Conservation (phyloP, 1,140 invertebrate species). For the Thaumatotibia leucotreta region DNA sequence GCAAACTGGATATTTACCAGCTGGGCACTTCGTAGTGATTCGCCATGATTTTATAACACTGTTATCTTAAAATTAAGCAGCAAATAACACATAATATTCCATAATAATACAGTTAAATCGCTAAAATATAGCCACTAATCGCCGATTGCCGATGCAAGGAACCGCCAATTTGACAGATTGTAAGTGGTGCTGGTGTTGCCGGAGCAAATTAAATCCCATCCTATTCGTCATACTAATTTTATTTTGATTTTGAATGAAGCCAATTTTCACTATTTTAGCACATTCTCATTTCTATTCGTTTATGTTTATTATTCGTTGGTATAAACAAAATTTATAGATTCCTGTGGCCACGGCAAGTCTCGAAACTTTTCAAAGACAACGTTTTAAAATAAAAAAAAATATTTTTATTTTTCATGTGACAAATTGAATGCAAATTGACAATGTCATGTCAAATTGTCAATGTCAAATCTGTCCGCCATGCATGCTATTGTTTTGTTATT, state of each 20-base stretch:
- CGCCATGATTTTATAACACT: conserved; percentile 78
- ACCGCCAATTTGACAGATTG: conserved; percentile 1
- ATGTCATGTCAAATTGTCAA: not conserved
- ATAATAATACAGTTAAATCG: conserved; percentile 4
- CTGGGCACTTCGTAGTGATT: conserved; percentile 92
- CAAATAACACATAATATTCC: not conserved
- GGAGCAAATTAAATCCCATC: no score
- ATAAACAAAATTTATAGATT: no score
- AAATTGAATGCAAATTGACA: no score
- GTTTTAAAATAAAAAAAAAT: no score
- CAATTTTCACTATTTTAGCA: no score
- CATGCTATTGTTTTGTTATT: not conserved
- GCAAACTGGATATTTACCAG: conserved; percentile 79
- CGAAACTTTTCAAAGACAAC: no score
- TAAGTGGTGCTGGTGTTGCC: not conserved
- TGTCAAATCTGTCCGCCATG: not conserved
- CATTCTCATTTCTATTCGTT: no score
- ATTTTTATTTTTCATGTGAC: no score
- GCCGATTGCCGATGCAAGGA: not conserved
- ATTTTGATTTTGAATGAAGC: no score
- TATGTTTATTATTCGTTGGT: no score
- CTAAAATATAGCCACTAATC: not conserved
- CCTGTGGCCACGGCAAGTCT: no score
- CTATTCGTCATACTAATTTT: no score
- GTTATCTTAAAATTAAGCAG: conserved; percentile 4